phyloP scores from a whole-genome alignment of 1,140 invertebrate species.

The Oncopeltus fasciatus region DNA sequence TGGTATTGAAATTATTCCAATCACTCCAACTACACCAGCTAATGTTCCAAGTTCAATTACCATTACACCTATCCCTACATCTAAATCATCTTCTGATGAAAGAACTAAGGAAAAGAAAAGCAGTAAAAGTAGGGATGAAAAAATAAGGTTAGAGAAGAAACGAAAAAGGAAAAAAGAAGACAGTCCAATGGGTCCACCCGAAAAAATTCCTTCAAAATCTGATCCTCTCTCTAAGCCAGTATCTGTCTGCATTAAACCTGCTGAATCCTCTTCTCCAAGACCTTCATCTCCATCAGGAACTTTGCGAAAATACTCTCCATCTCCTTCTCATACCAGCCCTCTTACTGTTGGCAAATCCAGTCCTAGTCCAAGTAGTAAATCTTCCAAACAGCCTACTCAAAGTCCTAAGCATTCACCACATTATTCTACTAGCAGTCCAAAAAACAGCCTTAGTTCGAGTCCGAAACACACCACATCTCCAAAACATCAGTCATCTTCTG shows the following conservation, averaged over 20 bases:
- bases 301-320: conserved; percentile 49
- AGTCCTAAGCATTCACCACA: conserved; percentile 51
- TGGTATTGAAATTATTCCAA: conserved; percentile 67
- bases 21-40: conserved; percentile 41
- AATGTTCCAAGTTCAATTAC: conserved; percentile 62
- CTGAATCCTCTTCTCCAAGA: conserved; percentile 43
- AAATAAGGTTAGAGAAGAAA: conserved; percentile 58
- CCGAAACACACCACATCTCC: conserved; percentile 58
- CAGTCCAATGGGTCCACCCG: conserved; percentile 67
- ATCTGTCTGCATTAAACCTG: conserved; percentile 55
- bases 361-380: conserved; percentile 43
- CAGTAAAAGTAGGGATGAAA: conserved; percentile 30
- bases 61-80: conserved; percentile 53
- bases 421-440: conserved; percentile 23
- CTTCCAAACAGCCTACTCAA: conserved; percentile 35
- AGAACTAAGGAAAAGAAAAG: conserved; percentile 47
- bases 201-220: conserved; percentile 56
- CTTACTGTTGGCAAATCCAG: conserved; percentile 36
- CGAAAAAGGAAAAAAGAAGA: conserved; percentile 62
- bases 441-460: conserved; percentile 31
- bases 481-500: conserved; percentile 55
- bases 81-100: conserved; percentile 41
- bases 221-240: conserved; percentile 57
- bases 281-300: conserved; percentile 47
- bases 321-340: conserved; percentile 44